A percentile compares a stretch with the other conserved stretches of the same genome.
Evolutionary conservation across 2,888 invertebrate genomes (phyloP).

Genomic region (Scaptomyza cyrtandrae): DNA sequence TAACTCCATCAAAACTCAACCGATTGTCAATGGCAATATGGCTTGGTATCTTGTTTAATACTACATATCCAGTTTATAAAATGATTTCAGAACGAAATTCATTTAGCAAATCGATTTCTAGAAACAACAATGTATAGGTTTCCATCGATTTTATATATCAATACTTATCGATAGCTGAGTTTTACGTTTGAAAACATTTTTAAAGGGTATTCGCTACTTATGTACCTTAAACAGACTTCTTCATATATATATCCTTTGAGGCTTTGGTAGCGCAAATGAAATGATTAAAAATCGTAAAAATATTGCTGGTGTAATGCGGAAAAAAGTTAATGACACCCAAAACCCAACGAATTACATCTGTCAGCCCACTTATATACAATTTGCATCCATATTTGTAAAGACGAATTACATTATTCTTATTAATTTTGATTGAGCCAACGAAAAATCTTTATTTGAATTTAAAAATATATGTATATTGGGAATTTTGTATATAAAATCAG

Average conservation of each 20-base stretch:
- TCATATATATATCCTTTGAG: not conserved
- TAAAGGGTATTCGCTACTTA: not conserved
- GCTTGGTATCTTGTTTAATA: too few relatives aligned
- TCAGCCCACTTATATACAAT: not conserved
- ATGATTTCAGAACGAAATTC: too few relatives aligned
- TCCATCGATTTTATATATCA: not conserved
- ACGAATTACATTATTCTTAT: constrained; percentile 16
- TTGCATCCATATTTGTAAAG: constrained; percentile 2
- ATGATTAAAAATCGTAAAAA: constrained; percentile 14
- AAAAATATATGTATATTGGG: not conserved
- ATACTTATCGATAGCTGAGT: not conserved
- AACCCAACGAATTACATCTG: constrained; percentile 2
- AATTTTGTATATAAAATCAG: not conserved
- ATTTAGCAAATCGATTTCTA: not conserved
- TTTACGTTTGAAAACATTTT: not conserved
- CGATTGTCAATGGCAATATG: too few relatives aligned
- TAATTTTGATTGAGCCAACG: constrained; percentile 25
- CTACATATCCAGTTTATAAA: too few relatives aligned
- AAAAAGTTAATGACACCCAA: constrained; percentile 1
- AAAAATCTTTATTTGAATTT: constrained; percentile 35
- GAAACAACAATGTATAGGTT: not conserved
- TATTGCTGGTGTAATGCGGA: not conserved
- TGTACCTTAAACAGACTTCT: too few relatives aligned
- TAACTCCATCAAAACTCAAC: too few relatives aligned
- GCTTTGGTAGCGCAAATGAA: not conserved